Percentiles rank a stretch among this genome's conserved stretches.
Evolutionary conservation across 2,113 vertebrate species (phyloP).

Genomic region (Sardina pilchardus): DNA sequence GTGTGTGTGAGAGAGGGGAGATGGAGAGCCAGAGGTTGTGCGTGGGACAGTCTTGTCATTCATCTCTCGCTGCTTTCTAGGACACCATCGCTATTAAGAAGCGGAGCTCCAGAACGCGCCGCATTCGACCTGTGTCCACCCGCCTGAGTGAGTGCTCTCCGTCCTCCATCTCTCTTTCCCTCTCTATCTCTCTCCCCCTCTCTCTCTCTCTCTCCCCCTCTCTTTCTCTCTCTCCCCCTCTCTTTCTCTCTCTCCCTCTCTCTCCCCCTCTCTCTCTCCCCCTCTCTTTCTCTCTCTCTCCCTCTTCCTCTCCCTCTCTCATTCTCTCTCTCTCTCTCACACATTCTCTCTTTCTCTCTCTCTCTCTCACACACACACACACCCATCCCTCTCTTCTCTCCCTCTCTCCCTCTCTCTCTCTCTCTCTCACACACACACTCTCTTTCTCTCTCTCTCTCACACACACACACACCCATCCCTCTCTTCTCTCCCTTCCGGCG

Average conservation of each 20-base stretch:
- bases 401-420: neutral
- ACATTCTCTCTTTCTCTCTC: neutral
- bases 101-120: slow-evolving; percentile 80
- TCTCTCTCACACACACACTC: too few species aligned
- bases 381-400: neutral
- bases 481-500: slow-evolving; percentile 12
- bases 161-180: neutral
- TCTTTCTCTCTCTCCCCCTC: neutral
- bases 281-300: neutral
- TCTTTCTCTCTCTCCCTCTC: neutral
- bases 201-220: neutral
- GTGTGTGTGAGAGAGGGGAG: slow-evolving; percentile 23
- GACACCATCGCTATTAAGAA: slow-evolving; percentile 91
- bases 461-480: neutral
- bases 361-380: too few species aligned
- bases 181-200: too few species aligned
- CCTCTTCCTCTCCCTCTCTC: too few species aligned
- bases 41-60: neutral
- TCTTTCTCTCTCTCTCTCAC: slow-evolving; percentile 27
- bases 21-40: neutral
- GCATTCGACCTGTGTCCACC: slow-evolving; percentile 85
- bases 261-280: too few species aligned
- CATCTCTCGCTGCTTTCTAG: slow-evolving; percentile 57
- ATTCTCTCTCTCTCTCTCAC: slow-evolving; percentile 24
- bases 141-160: slow-evolving; percentile 69